Base-by-base conservation (phyloP, 2,888 invertebrate genomes). In the Catocala nupta region DNA sequence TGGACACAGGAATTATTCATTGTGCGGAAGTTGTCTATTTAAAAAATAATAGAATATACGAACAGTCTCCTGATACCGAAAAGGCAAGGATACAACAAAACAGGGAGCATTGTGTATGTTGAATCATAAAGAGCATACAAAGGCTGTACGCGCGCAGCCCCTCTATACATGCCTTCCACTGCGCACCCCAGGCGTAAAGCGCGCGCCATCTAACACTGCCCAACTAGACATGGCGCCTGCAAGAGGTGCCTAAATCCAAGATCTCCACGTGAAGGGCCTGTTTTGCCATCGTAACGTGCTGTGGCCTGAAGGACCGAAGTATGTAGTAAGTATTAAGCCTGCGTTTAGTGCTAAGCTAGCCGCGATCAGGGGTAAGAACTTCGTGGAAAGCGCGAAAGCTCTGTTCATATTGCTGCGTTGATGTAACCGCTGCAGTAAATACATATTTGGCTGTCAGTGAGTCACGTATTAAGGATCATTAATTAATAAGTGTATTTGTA, bases 351-450 rank as follows among this genome's bases (percentile, higher is more conserved):
- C 45, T 63, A 57, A 45, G 11, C 5, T 7, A 7, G 12, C 16
- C 5, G 4, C 9, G 10, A 9, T 5, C 6, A 45, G 5, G 33
- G 66, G 58, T 3, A 73, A 73, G 0, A 63, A 75, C 57, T 87
- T 77, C 81, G 49, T 59, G 16, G 54, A 63, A 36, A 87, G 90
- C 10, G 45, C 45, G 3, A 42, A 48, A 12, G 90, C 87, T 0
- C 0, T 2, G 0, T 45, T 83, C 10, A 16, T 90, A 62, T 80
- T 92, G 78, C 91, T 92, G 33, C 73, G 79, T 43, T 92, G 92
- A 82, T 92, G 92, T 82, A 92, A 92, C 82, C 92, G 92, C 76
- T 92, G 92, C 84, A 81, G 76, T 76, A 91, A 92, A 81, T 91
- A 91, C 1, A 89, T 89, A 64, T 87, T 92, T 8, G 92, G 92